phyloP scores from a whole-genome alignment of 2,888 invertebrate species.

The Acanthosepion esculentum region DNA sequence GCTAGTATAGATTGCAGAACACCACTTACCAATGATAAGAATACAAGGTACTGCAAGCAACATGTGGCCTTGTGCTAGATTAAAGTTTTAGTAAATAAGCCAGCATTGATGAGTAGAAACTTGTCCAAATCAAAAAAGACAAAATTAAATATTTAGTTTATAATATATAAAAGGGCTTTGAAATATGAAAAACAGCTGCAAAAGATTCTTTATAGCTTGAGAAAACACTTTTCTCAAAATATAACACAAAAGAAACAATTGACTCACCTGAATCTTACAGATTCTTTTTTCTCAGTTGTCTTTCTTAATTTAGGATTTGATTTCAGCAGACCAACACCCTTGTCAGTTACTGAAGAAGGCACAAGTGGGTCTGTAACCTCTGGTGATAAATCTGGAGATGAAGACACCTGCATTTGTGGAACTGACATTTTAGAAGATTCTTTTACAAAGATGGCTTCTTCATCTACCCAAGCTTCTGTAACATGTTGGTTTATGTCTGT shows the following conservation, averaged over 20 bases:
- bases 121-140: too few species aligned
- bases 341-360: neutral
- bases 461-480: neutral
- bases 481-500: neutral
- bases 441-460: neutral
- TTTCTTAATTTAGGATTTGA: constrained; percentile 53
- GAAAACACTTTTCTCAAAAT: too few species aligned
- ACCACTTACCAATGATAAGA: too few species aligned
- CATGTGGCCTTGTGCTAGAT: too few species aligned
- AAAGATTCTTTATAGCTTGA: too few species aligned
- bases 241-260: constrained; percentile 55
- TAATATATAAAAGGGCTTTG: too few species aligned
- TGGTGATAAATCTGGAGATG: neutral
- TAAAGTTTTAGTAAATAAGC: too few species aligned
- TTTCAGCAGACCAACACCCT: constrained; percentile 53
- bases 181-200: too few species aligned
- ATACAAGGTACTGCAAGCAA: too few species aligned
- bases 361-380: neutral
- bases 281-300: constrained; percentile 52
- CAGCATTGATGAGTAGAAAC: too few species aligned
- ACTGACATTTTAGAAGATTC: neutral
- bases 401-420: neutral
- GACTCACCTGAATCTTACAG: constrained; percentile 53
- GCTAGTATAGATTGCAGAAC: too few species aligned
- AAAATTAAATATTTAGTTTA: too few species aligned